Evolutionary conservation across 1,140 invertebrate genomes (phyloP).

Genomic region (Lasioglossum baleicum): DNA sequence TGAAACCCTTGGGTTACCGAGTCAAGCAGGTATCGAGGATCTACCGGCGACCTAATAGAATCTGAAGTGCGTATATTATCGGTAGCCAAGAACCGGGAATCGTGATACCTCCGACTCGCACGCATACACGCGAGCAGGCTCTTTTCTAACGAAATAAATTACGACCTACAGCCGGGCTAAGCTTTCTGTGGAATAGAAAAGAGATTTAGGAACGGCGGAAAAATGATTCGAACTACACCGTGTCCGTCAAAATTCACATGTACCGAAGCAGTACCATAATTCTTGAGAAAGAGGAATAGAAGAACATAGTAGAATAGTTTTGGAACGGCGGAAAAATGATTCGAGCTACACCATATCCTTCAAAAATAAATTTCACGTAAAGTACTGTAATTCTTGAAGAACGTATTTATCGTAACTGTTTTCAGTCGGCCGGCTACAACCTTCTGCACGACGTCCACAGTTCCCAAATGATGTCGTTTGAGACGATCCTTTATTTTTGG

Average conservation of each 20-base stretch:
- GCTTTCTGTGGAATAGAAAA: not conserved
- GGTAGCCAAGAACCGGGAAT: constrained; percentile 54
- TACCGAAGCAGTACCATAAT: no score
- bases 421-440: no score
- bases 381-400: no score
- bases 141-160: not conserved
- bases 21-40: constrained; percentile 65
- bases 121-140: not conserved
- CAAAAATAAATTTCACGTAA: no score
- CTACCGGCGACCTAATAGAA: constrained; percentile 53
- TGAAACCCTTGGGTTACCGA: constrained; percentile 67
- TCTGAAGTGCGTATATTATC: constrained; percentile 54
- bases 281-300: not conserved
- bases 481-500: no score
- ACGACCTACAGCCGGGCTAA: not conserved
- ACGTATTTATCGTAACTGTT: no score
- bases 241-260: no score
- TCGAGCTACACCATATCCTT: not conserved
- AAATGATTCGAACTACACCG: not conserved
- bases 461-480: no score
- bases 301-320: not conserved
- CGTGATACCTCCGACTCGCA: constrained; percentile 14
- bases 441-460: no score
- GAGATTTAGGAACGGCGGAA: not conserved
- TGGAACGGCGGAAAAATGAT: not conserved